These are phyloP conservation scores for Ectropis crepuscularia DNA, from an alignment of 2,888 invertebrate species.

Conservation along the genomic window DNA sequence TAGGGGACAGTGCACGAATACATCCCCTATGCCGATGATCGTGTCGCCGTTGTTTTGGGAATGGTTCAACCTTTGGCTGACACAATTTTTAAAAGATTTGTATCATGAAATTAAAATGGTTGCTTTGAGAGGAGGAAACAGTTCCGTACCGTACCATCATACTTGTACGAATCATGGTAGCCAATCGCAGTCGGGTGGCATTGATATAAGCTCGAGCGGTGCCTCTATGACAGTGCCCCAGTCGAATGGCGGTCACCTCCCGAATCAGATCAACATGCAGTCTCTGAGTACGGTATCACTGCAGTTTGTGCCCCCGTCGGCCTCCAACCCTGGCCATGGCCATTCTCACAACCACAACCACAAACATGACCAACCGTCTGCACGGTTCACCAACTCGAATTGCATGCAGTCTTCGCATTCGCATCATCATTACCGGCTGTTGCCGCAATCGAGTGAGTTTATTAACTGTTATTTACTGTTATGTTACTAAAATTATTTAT, in stretches of 20 bases:
- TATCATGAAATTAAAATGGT: conserved; percentile 83
- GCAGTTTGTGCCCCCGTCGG: conserved; percentile 59
- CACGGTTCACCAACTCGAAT: conserved; percentile 67
- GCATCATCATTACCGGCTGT: conserved; percentile 63
- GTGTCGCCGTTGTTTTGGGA: conserved; percentile 77
- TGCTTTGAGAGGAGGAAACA: conserved; percentile 72
- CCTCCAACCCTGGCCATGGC: conserved; percentile 27
- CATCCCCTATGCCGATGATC: conserved; percentile 69
- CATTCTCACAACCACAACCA: conserved; percentile 29
- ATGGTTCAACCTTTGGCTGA: conserved; percentile 80
- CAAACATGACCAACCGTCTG: conserved; percentile 64
- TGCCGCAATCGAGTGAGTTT: conserved; percentile 75
- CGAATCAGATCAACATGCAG: conserved; percentile 67
- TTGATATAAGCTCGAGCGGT: conserved; percentile 69
- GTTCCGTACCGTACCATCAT: conserved; percentile 65
- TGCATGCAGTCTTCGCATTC: conserved; percentile 67
- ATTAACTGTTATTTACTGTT: conserved; percentile 2
- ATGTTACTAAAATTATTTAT: conserved; percentile 11
- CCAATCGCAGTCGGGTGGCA: conserved; percentile 61
- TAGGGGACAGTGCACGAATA: conserved; percentile 33
- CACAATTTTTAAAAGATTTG: conserved; percentile 76
- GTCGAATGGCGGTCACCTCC: conserved; percentile 58
- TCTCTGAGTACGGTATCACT: conserved; percentile 64
- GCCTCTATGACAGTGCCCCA: conserved; percentile 70
- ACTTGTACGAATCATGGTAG: conserved; percentile 67